A percentile compares a stretch with the other conserved stretches of the same genome.
Conservation (phyloP, 2,113 vertebrate species). For the Pseudorasbora parva region DNA sequence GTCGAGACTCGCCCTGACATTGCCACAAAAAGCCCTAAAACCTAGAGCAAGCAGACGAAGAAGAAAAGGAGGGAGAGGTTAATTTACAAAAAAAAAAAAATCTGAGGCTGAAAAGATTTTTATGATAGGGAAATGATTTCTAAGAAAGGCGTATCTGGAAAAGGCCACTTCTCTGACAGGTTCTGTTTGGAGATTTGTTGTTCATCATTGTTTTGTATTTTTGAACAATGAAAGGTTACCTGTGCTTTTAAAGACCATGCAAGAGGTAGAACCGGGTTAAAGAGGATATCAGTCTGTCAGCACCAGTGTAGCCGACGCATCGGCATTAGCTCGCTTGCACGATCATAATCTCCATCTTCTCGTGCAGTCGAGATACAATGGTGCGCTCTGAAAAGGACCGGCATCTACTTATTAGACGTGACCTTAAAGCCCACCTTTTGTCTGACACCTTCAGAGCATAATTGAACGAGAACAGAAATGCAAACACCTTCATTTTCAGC, state of each 20-base stretch:
- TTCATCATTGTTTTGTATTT: conserved; percentile 15
- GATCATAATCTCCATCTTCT: conserved; percentile 34
- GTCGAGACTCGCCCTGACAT: conserved; percentile 84
- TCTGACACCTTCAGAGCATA: neutral
- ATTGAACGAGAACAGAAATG: conserved; percentile 25
- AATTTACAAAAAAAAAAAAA: conserved; percentile 58
- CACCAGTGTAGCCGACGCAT: neutral
- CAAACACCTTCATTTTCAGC: conserved; percentile 55
- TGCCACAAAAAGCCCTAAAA: conserved; percentile 78
- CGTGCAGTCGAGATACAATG: neutral
- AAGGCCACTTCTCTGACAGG: conserved; percentile 52
- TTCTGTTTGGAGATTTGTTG: conserved; percentile 8
- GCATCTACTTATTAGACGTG: neutral
- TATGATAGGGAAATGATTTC: conserved; percentile 50
- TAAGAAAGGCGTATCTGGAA: conserved; percentile 45
- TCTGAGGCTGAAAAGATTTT: conserved; percentile 57
- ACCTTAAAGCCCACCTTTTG: conserved; percentile 36
- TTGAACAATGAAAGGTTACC: conserved; percentile 39
- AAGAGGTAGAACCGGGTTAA: conserved; percentile 27
- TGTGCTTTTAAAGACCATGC: conserved; percentile 3
- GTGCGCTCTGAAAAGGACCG: conserved; percentile 1
- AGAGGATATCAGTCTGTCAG: conserved; percentile 44
- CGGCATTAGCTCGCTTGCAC: conserved; percentile 24
- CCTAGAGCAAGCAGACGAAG: conserved; percentile 68
- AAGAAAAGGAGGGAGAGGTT: conserved; percentile 63